phyloP scores from a whole-genome alignment of 2,113 vertebrate genomes.

The Morone chrysops region DNA sequence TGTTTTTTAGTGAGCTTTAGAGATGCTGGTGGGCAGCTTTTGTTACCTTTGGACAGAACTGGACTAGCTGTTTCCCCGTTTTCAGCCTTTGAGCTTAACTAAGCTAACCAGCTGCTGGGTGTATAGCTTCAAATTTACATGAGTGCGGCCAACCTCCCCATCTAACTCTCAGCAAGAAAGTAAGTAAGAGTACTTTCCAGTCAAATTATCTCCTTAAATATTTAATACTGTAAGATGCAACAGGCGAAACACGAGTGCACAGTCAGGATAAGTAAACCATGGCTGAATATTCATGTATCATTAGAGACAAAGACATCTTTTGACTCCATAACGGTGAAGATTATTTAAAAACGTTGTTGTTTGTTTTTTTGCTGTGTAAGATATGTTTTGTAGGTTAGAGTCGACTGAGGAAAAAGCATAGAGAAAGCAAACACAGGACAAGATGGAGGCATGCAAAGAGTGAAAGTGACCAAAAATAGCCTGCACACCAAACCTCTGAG shows the following conservation, averaged over 20 bases:
- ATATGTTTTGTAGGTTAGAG: neutral
- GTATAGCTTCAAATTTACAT: neutral
- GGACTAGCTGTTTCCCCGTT: neutral
- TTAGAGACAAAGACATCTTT: neutral
- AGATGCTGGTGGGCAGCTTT: too few species aligned
- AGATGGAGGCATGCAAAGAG: neutral
- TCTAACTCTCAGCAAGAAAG: neutral
- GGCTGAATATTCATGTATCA: neutral
- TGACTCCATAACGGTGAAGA: neutral
- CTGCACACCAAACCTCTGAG: conserved; percentile 14
- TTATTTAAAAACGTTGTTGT: neutral
- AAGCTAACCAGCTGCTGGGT: neutral
- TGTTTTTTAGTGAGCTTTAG: too few species aligned
- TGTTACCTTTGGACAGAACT: neutral
- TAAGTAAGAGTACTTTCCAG: neutral
- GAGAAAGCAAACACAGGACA: conserved; percentile 2
- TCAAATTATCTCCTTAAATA: neutral
- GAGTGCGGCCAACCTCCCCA: neutral
- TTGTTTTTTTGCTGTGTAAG: neutral
- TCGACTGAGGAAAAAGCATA: neutral
- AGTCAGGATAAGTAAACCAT: neutral
- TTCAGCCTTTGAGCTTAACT: neutral
- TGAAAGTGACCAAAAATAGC: conserved; percentile 25
- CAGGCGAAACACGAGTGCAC: neutral
- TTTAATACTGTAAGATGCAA: neutral